Conservation (phyloP, 2,888 invertebrate species). For the Aricia artaxerxes region DNA sequence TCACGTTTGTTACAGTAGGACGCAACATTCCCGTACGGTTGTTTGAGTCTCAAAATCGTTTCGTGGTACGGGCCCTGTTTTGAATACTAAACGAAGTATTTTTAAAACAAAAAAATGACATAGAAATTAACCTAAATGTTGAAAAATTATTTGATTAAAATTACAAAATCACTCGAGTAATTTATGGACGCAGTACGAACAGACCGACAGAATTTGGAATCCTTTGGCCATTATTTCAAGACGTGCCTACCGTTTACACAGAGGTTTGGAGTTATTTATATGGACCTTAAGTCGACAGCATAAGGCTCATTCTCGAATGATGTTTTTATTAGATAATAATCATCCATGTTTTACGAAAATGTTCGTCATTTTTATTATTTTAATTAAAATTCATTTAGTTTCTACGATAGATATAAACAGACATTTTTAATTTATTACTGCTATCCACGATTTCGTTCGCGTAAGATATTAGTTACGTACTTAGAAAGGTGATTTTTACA, state of each 20-base stretch:
- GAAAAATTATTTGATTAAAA: background rate
- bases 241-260: background rate
- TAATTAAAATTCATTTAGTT: slow-evolving; percentile 11
- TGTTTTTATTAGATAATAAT: background rate
- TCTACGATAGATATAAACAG: background rate
- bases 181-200: background rate
- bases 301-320: background rate
- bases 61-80: background rate
- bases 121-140: background rate
- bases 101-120: background rate
- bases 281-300: background rate
- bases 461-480: background rate
- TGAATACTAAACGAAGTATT: background rate
- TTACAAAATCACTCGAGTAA: too few species aligned
- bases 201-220: background rate
- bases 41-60: too few species aligned
- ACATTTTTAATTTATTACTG: background rate
- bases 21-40: too few species aligned
- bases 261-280: background rate
- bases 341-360: background rate
- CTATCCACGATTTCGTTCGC: background rate
- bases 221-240: background rate
- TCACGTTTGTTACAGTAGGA: too few species aligned
- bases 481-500: too few species aligned
- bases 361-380: slow-evolving; percentile 4